Evolutionary conservation across 2,797 vertebrate species (phyloP).

Genomic region (Dicrostonyx torquatus): DNA sequence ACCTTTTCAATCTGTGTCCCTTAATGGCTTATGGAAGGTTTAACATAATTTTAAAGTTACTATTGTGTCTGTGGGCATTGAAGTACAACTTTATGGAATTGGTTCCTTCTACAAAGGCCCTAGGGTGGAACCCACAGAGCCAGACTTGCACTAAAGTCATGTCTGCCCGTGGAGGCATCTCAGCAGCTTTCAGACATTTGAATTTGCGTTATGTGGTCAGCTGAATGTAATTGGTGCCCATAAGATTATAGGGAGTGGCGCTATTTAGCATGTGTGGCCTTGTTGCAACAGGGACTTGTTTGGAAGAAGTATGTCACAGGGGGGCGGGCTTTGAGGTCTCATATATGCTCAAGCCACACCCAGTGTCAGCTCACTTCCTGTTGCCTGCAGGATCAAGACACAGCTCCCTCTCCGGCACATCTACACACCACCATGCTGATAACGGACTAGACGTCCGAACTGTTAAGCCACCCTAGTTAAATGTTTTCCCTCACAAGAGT

Average conservation of each 20-base stretch:
- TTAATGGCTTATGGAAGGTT: background rate
- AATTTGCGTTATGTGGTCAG: background rate
- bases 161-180: background rate
- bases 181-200: background rate
- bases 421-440: background rate
- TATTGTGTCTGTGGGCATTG: background rate
- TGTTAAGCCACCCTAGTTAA: background rate
- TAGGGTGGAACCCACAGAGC: background rate
- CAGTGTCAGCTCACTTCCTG: background rate
- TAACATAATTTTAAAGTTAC: background rate
- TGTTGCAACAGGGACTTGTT: background rate
- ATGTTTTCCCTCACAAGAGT: background rate
- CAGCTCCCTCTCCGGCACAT: background rate
- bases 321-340: background rate
- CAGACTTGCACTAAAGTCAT: background rate
- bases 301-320: background rate
- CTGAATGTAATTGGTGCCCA: background rate
- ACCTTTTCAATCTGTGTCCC: background rate
- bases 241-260: background rate
- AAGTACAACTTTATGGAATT: background rate
- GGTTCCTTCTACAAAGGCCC: background rate
- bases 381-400: background rate
- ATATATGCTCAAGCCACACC: background rate
- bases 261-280: background rate
- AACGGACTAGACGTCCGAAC: background rate